Evolutionary conservation across 2,113 vertebrate genomes (phyloP), one percentile per base, ranked within the genome.

Genomic region (Arothron firmamentum): DNA sequence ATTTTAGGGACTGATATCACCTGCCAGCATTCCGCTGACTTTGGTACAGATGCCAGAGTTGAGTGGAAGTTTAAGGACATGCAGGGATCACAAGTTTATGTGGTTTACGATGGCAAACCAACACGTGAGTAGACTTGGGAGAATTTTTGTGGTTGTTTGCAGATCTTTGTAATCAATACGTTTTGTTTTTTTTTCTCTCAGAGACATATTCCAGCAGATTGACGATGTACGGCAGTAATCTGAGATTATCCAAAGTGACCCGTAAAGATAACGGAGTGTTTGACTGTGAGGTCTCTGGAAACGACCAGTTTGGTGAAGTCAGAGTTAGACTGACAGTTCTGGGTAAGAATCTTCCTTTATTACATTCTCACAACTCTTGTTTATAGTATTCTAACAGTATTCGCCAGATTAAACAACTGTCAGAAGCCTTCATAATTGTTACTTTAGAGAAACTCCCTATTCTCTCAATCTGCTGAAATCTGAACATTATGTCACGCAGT

Each of bases 11-110:
- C 31, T 23, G 88, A 92, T 52, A 75, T 92, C 4, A 65, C 46
- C 1, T 92, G 91, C 72, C 0, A 12, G 0, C 78, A 78, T 62
- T 53, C 84, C 0, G 71, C 72, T 3, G 89, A 92, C 85, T 92
- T 92, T 72, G 87, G 86, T 13, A 0, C 62, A 21, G 0, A 51
- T 1, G 43, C 87, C 46, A 83, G 90, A 72, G 20, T 92, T 25
- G 89, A 91, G 71, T 92, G 90, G 91, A 92, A 89, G 50, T 90
- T 89, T 46, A 74, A 46, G 3, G 38, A 90, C 72, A 0, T 14
- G 3, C 61, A 64, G 57, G 87, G 79, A 7, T 87, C 88, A 9
- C 75, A 85, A 67, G 19, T 31, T 0, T 88, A 87, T 55, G 77
- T 92, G 21, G 17, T 77, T 65, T 91, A 49, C 52, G 51, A 85